phyloP scores from a whole-genome alignment of 2,113 vertebrate genomes.

The Carollia perspicillata region DNA sequence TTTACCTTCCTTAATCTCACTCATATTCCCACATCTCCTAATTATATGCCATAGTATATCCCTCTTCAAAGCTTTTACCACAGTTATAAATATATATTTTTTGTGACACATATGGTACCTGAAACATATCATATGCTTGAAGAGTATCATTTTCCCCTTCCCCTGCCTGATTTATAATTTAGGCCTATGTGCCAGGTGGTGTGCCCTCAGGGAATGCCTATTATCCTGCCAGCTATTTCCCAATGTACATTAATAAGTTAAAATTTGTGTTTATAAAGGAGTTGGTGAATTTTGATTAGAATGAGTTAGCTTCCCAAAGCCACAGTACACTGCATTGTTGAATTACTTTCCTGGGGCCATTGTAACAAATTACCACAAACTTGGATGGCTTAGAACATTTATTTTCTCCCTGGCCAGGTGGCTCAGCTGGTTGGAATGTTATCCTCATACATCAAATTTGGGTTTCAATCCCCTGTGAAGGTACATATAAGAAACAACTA shows the following conservation, averaged over 20 bases:
- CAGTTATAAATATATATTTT: neutral
- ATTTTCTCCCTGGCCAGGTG: neutral
- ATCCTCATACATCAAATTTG: too few relatives aligned
- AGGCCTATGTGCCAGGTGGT: neutral
- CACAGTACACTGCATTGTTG: neutral
- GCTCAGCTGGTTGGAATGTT: too few relatives aligned
- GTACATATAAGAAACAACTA: too few relatives aligned
- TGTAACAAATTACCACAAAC: neutral
- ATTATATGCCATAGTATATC: neutral
- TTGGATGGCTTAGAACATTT: neutral
- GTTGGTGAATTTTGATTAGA: neutral
- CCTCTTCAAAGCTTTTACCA: neutral
- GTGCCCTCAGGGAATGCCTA: neutral
- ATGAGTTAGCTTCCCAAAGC: neutral
- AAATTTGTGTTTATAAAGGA: conserved; percentile 25
- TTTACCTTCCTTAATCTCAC: neutral
- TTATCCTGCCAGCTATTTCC: neutral
- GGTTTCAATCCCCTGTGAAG: too few relatives aligned
- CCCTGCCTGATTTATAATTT: neutral
- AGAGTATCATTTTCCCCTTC: neutral
- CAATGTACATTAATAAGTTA: neutral
- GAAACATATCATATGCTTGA: neutral
- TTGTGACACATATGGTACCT: neutral
- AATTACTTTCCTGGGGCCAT: neutral
- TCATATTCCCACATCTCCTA: neutral